A percentile compares a stretch with the other conserved stretches of the same genome.
phyloP scores from a whole-genome alignment of 1,140 invertebrate genomes.

The Adelges cooleyi region DNA sequence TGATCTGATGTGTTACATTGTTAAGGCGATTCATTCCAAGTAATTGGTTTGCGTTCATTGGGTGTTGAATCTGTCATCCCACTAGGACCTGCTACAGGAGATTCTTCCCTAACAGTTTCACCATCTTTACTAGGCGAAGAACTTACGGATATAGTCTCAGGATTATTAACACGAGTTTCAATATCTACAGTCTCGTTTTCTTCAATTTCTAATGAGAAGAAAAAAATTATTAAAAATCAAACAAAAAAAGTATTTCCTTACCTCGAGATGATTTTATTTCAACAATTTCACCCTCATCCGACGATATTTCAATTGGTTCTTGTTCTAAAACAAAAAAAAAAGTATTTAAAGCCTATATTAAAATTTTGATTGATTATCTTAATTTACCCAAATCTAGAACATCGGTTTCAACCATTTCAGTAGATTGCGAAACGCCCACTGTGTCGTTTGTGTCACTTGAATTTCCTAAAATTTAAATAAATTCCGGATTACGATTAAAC shows the following conservation, averaged over 20 bases:
- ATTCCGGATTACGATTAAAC: no score
- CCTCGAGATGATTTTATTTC: constrained; percentile 13
- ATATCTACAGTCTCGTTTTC: not conserved
- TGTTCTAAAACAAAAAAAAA: constrained; percentile 9
- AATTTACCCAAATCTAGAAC: constrained; percentile 6
- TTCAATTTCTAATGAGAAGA: constrained; percentile 1
- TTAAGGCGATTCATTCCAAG: constrained; percentile 22
- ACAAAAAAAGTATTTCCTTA: not conserved
- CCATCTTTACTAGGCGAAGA: constrained; percentile 14
- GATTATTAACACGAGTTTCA: not conserved
- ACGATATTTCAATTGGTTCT: constrained; percentile 13
- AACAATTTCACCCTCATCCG: constrained; percentile 2
- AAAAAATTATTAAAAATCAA: no score
- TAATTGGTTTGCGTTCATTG: constrained; percentile 20
- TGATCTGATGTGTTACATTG: no score
- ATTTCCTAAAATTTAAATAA: constrained; percentile 3
- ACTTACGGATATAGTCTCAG: constrained; percentile 1
- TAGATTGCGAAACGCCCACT: constrained; percentile 23
- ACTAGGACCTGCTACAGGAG: constrained; percentile 16
- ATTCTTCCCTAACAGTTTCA: not conserved
- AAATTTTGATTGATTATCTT: no score
- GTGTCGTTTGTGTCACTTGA: not conserved
- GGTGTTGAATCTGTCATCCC: constrained; percentile 6
- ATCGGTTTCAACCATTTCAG: constrained; percentile 13
- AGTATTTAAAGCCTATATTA: no score